A percentile compares a stretch with the other conserved stretches of the same genome.
These are phyloP conservation scores for Prinia subflava DNA, from an alignment of 2,113 vertebrate species.

Conservation along the genomic window DNA sequence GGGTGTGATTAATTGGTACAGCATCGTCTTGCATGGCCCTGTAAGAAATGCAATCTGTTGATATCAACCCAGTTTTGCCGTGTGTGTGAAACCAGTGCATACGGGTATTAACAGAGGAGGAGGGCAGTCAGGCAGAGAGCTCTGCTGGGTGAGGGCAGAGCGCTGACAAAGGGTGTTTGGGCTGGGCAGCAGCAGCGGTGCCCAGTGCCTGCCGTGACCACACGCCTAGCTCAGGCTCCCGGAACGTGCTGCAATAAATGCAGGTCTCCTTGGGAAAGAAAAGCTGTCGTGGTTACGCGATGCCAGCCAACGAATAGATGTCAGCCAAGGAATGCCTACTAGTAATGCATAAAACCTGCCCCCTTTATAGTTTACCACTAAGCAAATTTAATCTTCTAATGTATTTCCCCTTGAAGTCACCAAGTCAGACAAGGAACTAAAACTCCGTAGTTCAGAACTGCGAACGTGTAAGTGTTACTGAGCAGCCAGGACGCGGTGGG, in stretches of 20 bases:
- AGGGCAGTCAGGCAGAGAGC: too few species aligned
- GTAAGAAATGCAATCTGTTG: background rate
- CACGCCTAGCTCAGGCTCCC: rapidly evolving
- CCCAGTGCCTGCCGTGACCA: background rate
- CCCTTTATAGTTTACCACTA: background rate
- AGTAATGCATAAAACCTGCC: background rate
- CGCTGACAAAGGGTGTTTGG: background rate
- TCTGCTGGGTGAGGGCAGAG: background rate
- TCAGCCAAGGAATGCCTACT: background rate
- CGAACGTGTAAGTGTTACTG: background rate
- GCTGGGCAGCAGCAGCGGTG: background rate
- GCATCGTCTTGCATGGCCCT: rapidly evolving
- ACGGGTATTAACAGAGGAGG: background rate
- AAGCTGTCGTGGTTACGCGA: background rate
- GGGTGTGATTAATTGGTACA: background rate
- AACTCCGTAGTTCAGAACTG: background rate
- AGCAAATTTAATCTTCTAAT: background rate
- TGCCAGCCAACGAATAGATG: background rate
- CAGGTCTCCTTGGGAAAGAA: background rate
- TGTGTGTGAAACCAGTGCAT: background rate
- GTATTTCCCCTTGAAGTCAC: background rate
- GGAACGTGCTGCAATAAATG: background rate
- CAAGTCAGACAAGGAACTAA: background rate
- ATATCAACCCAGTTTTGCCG: rapidly evolving
- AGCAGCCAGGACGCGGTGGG: background rate